These are phyloP conservation scores for Ectemnius cavifrons DNA, from an alignment of 2,888 invertebrate species.

Conservation along the genomic window DNA sequence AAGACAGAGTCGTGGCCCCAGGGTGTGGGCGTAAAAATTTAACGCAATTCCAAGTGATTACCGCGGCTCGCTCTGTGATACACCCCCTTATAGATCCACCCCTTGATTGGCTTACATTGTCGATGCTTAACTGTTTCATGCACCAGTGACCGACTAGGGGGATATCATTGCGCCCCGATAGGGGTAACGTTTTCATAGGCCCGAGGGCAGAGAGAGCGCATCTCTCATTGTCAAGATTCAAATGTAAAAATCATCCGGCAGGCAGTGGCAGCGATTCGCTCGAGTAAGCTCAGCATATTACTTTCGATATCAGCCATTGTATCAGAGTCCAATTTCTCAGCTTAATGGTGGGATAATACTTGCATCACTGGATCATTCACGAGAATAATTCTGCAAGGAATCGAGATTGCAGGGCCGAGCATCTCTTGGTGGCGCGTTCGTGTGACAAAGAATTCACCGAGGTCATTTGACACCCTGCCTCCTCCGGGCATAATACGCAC, in stretches of 20 bases:
- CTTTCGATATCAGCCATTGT: too few species aligned
- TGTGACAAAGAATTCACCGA: constrained; percentile 46
- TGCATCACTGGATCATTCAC: too few species aligned
- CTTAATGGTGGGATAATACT: too few species aligned
- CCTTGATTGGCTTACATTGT: constrained; percentile 78
- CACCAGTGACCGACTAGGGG: constrained; percentile 76
- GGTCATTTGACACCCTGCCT: constrained; percentile 50
- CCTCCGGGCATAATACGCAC: constrained; percentile 47
- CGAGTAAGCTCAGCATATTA: background rate
- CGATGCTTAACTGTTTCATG: constrained; percentile 78
- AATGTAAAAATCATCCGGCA: constrained; percentile 56
- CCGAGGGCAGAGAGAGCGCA: constrained; percentile 41
- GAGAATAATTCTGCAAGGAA: background rate
- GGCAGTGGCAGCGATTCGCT: constrained; percentile 24
- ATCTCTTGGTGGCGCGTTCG: constrained; percentile 26
- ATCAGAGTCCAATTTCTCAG: too few species aligned
- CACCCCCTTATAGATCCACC: constrained; percentile 64
- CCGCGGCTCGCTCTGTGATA: constrained; percentile 68
- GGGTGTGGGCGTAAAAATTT: constrained; percentile 69
- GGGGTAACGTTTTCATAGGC: constrained; percentile 76
- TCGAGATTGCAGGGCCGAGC: too few species aligned
- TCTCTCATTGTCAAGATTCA: constrained; percentile 61
- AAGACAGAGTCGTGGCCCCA: constrained; percentile 25
- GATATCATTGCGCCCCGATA: constrained; percentile 74
- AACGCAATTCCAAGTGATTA: constrained; percentile 77